Base-by-base conservation (phyloP, 92 coral and sea anemone genomes). In the Porites cylindrica region DNA sequence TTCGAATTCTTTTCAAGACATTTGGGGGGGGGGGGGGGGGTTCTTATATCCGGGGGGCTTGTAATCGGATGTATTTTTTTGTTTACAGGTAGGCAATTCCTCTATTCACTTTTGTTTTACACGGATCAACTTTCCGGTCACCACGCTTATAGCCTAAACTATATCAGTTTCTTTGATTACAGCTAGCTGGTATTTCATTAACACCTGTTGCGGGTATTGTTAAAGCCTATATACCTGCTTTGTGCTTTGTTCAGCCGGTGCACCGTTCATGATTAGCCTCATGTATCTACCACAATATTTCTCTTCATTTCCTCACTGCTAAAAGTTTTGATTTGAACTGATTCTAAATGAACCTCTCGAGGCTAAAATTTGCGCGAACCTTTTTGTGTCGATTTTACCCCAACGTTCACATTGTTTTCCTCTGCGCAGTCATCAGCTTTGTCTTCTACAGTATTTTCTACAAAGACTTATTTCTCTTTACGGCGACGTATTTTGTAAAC, bases 181-280 rank as follows among this genome's bases (percentile, higher is more conserved):
- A 6, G 6, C 5, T 43, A 11, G 60, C 19, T 7, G 64, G 78
- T 52, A 19, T 1, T 58, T 70, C 38, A 20, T 6, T 38, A 38
- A 32, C 77, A 82, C 86, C 86, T 56, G 86, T 82, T 58, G 38
- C 69, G n/a, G 70, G 78, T 58, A n/a, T 4, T 58, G 51, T 59
- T 66, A 21, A 6, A 20, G 9, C 43, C 6, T 51, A 23, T 23
- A 23, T 23, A 80, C 84, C 84, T 80, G 84, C 23, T 51, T 1
- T 12, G 54, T 9, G 10, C 65, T 50, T 65, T 10, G 26, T 65
- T 38, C 50, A 65, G 47, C 47, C 47, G 6, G 26, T 21, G 38
- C 10, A 58, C 70, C 32, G 32, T 17, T 59, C 19, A 9, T 70
- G 50, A 12, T 12, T 60, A 29, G 23, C 29, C 51, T 2, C 32